Evolutionary conservation across 2,113 vertebrate species (phyloP).

Genomic region (Ardeotis arabs): DNA sequence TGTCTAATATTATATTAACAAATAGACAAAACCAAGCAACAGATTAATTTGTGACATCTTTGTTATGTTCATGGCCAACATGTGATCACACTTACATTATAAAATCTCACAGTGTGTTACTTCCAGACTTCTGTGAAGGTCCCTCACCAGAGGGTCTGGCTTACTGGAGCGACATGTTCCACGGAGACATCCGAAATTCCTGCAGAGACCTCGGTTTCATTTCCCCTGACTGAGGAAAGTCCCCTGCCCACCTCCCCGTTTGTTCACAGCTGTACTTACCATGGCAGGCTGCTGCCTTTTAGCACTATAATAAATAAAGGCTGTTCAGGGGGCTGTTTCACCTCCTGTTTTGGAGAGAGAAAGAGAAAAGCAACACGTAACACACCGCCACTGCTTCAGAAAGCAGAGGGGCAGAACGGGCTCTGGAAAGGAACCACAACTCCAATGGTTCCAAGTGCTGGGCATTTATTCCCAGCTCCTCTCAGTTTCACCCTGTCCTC

Average conservation of each 20-base stretch:
- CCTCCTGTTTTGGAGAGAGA: neutral
- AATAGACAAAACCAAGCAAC: neutral
- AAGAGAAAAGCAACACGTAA: neutral
- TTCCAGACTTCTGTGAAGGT: neutral
- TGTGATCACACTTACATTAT: neutral
- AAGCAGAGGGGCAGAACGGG: neutral
- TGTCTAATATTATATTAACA: neutral
- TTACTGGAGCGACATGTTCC: accelerated
- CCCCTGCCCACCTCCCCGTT: neutral
- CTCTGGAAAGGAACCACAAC: neutral
- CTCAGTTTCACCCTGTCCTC: neutral
- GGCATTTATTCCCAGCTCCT: neutral
- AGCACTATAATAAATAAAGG: neutral
- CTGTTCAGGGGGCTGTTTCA: neutral
- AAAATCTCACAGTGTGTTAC: neutral
- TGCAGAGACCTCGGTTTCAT: accelerated
- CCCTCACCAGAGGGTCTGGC: neutral
- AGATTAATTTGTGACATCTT: neutral
- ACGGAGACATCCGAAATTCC: accelerated
- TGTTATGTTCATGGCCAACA: neutral
- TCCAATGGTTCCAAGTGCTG: accelerated
- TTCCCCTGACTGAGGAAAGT: neutral
- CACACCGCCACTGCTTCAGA: neutral
- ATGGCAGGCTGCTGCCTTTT: neutral
- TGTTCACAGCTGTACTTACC: neutral